phyloP scores from a whole-genome alignment of 2,797 vertebrate genomes.

The Danio aesculapii region DNA sequence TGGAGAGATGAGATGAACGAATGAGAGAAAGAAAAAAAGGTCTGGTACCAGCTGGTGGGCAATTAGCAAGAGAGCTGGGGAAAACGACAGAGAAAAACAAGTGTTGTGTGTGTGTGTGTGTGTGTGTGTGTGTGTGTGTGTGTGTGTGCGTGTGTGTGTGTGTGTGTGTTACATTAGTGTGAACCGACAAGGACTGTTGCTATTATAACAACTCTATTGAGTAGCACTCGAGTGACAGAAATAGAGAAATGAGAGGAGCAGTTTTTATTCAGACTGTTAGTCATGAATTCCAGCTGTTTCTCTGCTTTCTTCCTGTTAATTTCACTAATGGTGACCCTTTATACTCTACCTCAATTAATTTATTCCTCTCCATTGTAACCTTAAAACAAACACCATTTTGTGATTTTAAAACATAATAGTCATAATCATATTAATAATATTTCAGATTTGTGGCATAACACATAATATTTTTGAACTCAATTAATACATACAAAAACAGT shows the following conservation, averaged over 20 bases:
- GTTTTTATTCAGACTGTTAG: background rate
- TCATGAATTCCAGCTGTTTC: slow-evolving; percentile 2
- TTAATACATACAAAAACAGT: background rate
- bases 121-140: background rate
- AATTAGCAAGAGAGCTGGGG: slow-evolving; percentile 42
- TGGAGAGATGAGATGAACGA: slow-evolving; percentile 34
- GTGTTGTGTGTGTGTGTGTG: background rate
- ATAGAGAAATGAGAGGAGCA: background rate
- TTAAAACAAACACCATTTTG: background rate
- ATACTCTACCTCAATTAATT: background rate
- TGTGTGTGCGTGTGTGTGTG: background rate
- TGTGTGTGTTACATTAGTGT: background rate
- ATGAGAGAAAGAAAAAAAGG: background rate
- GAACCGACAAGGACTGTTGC: slow-evolving; percentile 20
- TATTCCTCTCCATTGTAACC: background rate
- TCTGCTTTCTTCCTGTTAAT: background rate
- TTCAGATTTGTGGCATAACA: background rate
- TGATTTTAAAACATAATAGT: background rate
- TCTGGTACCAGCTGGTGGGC: slow-evolving; percentile 40
- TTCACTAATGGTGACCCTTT: background rate
- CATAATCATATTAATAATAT: background rate
- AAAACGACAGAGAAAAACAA: background rate
- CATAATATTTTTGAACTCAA: background rate
- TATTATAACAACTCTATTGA: slow-evolving; percentile 22
- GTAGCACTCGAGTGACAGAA: slow-evolving; percentile 19